Conservation (phyloP, 2,888 invertebrate genomes). For the Aplocera efformata region DNA sequence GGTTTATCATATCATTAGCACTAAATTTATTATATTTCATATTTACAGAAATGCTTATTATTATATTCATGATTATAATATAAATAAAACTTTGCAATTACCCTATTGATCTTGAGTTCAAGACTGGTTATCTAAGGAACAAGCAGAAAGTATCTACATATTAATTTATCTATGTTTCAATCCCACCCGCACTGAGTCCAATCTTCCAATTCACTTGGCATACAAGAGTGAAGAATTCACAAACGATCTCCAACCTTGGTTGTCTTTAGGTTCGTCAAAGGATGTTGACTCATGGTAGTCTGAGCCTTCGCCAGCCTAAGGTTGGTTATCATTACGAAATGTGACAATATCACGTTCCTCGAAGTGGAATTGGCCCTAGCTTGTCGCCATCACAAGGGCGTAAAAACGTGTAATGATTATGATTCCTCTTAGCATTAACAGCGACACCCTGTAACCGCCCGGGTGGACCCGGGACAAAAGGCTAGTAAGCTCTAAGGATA, state of each 20-base stretch:
- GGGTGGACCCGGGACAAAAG: slow-evolving; percentile 73
- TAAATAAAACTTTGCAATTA: slow-evolving; percentile 18
- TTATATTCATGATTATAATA: slow-evolving; percentile 17
- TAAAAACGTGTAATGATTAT: slow-evolving; percentile 61
- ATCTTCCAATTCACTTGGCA: slow-evolving; percentile 19
- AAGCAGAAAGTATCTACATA: slow-evolving; percentile 23
- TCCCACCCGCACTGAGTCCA: slow-evolving; percentile 22
- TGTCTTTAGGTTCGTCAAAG: neutral
- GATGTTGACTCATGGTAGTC: too few species aligned
- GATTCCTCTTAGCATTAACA: slow-evolving; percentile 73
- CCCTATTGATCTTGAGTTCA: slow-evolving; percentile 16
- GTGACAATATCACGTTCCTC: slow-evolving; percentile 3
- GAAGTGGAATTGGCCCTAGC: slow-evolving; percentile 15
- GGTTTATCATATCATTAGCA: slow-evolving; percentile 28
- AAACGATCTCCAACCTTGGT: slow-evolving; percentile 12
- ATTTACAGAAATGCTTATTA: slow-evolving; percentile 29
- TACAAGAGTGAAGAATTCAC: slow-evolving; percentile 7
- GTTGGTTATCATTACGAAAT: slow-evolving; percentile 12
- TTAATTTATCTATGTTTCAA: slow-evolving; percentile 20
- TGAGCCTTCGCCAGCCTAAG: too few species aligned
- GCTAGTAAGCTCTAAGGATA: slow-evolving; percentile 81
- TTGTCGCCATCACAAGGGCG: slow-evolving; percentile 26
- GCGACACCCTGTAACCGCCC: slow-evolving; percentile 79
- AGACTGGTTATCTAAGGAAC: slow-evolving; percentile 25
- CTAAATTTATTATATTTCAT: slow-evolving; percentile 29